Conservation (phyloP, 2,113 vertebrate species). For the Chaetodon auriga region DNA sequence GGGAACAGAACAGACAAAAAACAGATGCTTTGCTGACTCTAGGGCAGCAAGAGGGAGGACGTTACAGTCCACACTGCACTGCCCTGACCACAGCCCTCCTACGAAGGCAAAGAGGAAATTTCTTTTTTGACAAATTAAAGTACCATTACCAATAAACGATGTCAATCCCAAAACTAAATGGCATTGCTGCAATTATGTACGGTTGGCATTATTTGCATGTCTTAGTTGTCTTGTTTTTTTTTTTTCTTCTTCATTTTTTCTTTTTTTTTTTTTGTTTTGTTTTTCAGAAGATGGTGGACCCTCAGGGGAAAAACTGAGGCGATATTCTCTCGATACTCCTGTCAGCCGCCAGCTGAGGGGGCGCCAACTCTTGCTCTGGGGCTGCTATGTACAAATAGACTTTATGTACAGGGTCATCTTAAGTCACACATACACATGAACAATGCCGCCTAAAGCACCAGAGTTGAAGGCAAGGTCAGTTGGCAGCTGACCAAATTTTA, state of each 20-base stretch:
- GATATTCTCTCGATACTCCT: slow-evolving; percentile 88
- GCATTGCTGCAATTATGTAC: slow-evolving; percentile 92
- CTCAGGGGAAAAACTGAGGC: slow-evolving; percentile 89
- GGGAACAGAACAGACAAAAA: slow-evolving; percentile 40
- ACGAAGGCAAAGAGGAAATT: slow-evolving; percentile 70
- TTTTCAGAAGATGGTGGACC: slow-evolving; percentile 90
- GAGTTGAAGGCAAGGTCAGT: slow-evolving; percentile 87
- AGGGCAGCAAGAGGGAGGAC: slow-evolving; percentile 28
- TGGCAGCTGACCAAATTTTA: slow-evolving; percentile 92
- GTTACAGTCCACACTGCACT: slow-evolving; percentile 23
- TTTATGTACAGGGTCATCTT: slow-evolving; percentile 81
- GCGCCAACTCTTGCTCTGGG: slow-evolving; percentile 82
- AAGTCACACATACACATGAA: slow-evolving; percentile 79
- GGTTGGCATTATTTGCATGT: slow-evolving; percentile 90
- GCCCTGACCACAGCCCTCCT: slow-evolving; percentile 52
- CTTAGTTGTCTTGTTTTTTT: slow-evolving; percentile 86
- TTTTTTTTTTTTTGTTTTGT: neutral
- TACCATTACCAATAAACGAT: slow-evolving; percentile 71
- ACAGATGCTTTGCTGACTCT: slow-evolving; percentile 37
- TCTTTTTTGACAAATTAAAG: slow-evolving; percentile 74
- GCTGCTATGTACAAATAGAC: slow-evolving; percentile 83
- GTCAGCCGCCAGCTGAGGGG: slow-evolving; percentile 91
- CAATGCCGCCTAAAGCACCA: slow-evolving; percentile 77
- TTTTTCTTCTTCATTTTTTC: neutral
- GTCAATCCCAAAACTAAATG: slow-evolving; percentile 81